Evolutionary conservation across 2,797 vertebrate species (phyloP), one percentile per base, ranked within the genome.

Genomic region (Spizella passerina): DNA sequence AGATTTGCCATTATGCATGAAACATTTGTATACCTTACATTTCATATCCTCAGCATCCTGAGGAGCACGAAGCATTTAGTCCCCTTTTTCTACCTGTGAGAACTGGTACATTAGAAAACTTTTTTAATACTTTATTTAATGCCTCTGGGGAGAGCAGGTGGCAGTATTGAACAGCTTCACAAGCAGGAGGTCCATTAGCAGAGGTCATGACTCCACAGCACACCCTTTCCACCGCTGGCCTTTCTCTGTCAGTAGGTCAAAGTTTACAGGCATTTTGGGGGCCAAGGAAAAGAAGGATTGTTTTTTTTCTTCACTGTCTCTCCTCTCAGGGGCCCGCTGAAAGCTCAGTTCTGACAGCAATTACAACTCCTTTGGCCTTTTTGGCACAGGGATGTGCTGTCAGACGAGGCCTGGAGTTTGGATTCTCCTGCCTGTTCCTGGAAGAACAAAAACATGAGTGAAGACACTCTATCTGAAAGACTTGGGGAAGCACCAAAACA

Each of bases 281-380:
- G 56, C 27, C 55, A 49, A 61, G 30, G 26, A 68, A 90, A 30
- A 68, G 68, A 70, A 70, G 20, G 19, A 56, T 2, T 59, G 2
- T 8, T 41, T 60, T 60, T 89, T 87, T 49, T 29, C 15, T 70
- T 66, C 6, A 1, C 44, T 10, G 44, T 8, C 24, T 87, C 20
- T 49, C 43, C 63, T 84, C 1, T 1, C 53, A 57, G 60, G 34
- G 30, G 46, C 61, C 69, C n/a, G 55, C 44, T 88, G 78, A 77
- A 93, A 92, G 68, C 88, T 96, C n/a, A 7, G 70, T 93, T 66
- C 82, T 92, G 88, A 92, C 68, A 89, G 86, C 64, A 66, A 47
- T 85, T 94, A 68, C 81, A 82, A 60, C 57, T 23, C 30, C 38
- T 43, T 60, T 19, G 71, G 81, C 81, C 50, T 71, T 78, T 86